Conservation (phyloP, 2,888 invertebrate genomes). For the Ophion slaviceki region DNA sequence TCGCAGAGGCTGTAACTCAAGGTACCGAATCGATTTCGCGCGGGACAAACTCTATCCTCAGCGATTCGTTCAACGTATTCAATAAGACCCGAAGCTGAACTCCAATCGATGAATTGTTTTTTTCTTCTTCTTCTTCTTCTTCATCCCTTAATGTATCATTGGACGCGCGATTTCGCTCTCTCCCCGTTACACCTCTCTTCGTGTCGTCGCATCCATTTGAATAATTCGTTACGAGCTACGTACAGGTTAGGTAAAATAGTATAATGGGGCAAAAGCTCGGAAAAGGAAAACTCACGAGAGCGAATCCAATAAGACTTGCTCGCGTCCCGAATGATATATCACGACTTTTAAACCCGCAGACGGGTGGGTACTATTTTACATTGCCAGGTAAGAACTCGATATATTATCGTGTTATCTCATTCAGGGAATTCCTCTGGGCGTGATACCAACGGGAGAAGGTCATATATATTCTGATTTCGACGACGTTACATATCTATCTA, state of each 20-base stretch:
- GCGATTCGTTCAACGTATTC: no score
- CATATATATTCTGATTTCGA: conserved; percentile 67
- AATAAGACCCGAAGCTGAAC: no score
- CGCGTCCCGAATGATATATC: conserved; percentile 66
- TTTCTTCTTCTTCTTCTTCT: not conserved
- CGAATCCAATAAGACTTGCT: conserved; percentile 68
- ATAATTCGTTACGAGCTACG: conserved; percentile 54
- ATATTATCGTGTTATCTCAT: conserved; percentile 75
- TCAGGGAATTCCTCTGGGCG: conserved; percentile 71
- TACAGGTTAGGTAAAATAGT: conserved; percentile 36
- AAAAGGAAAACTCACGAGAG: conserved; percentile 59
- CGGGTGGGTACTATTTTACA: conserved; percentile 71
- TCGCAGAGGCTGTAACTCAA: no score
- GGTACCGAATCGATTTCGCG: no score
- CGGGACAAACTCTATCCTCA: no score
- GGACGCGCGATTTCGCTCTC: conserved; percentile 17
- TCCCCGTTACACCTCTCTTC: conserved; percentile 3
- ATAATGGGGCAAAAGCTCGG: conserved; percentile 62
- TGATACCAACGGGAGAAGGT: conserved; percentile 62
- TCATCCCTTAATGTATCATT: not conserved
- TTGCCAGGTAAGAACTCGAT: conserved; percentile 72
- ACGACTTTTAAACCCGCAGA: conserved; percentile 68
- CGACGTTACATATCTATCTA: conserved; percentile 46
- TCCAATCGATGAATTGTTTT: not conserved
- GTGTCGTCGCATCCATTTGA: conserved; percentile 64